Conservation (phyloP, 2,797 vertebrate genomes). For the Knipowitschia caucasica region DNA sequence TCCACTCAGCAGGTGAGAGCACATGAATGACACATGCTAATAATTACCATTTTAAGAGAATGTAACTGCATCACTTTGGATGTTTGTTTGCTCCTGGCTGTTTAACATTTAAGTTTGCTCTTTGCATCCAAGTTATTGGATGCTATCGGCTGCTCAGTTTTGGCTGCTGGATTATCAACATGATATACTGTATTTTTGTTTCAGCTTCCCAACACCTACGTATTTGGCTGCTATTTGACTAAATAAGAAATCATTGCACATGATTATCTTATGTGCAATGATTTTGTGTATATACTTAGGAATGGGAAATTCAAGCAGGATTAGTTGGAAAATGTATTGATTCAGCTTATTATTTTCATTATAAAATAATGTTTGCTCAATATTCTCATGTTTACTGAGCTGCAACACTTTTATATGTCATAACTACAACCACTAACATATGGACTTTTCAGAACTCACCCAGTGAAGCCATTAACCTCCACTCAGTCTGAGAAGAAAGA, state of each 20-base stretch:
- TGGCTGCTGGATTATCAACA: constrained; percentile 54
- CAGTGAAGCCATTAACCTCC: constrained; percentile 87
- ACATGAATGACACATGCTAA: constrained; percentile 35
- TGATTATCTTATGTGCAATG: not conserved
- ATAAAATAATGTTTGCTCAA: not conserved
- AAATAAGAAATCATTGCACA: not conserved
- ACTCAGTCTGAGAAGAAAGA: constrained; percentile 80
- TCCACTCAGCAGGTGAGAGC: constrained; percentile 91
- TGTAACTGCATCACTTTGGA: constrained; percentile 10
- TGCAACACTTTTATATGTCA: constrained; percentile 3
- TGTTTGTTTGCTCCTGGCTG: constrained; percentile 30
- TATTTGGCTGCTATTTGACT: constrained; percentile 10
- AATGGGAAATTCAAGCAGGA: not conserved
- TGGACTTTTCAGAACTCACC: constrained; percentile 81
- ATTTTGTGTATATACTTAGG: not conserved
- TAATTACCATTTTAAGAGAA: constrained; percentile 8
- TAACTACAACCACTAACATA: constrained; percentile 34
- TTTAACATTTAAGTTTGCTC: constrained; percentile 25
- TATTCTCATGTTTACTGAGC: not conserved
- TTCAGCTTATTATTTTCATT: not conserved
- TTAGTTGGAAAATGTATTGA: not conserved
- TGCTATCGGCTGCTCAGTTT: constrained; percentile 34
- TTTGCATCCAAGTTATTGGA: constrained; percentile 53
- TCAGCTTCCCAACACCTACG: constrained; percentile 11
- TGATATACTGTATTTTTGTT: constrained; percentile 55